A percentile compares a stretch with the other conserved stretches of the same genome.
Evolutionary conservation across 1,140 invertebrate species (phyloP).

Genomic region (Spodoptera litura): DNA sequence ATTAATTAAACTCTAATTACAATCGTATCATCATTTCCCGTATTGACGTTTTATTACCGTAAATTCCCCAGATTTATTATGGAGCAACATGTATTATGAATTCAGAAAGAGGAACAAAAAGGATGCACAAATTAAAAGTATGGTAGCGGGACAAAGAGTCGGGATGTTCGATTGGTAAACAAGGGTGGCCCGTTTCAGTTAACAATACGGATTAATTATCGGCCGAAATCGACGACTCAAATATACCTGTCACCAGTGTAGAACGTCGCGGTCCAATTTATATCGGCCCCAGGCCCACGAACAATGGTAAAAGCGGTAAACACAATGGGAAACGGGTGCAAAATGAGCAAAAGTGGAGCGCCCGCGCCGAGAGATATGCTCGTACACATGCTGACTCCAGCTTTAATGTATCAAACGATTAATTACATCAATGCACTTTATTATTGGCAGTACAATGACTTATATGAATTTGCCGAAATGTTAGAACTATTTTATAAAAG

Average conservation of each 20-base stretch:
- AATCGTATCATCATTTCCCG: constrained; percentile 14
- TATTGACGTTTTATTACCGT: constrained; percentile 8
- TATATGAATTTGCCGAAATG: no score
- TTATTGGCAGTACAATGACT: background rate
- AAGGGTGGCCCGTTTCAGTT: constrained; percentile 79
- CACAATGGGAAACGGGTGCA: constrained; percentile 56
- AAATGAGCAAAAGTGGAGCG: constrained; percentile 57
- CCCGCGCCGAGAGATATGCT: constrained; percentile 52
- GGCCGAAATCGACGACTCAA: constrained; percentile 83
- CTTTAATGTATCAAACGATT: constrained; percentile 40
- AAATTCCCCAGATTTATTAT: constrained; percentile 18
- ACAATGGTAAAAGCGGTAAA: constrained; percentile 84
- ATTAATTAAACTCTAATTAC: constrained; percentile 61
- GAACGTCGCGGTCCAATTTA: constrained; percentile 80
- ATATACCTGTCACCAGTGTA: constrained; percentile 84
- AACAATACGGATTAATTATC: constrained; percentile 86
- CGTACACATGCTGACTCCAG: constrained; percentile 23
- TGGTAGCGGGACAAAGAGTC: constrained; percentile 58
- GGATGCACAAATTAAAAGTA: constrained; percentile 46
- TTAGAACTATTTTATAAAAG: background rate
- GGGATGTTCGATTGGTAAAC: constrained; percentile 60
- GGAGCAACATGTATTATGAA: constrained; percentile 32
- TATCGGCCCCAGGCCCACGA: constrained; percentile 72
- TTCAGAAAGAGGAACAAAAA: constrained; percentile 49
- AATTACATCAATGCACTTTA: constrained; percentile 27